Evolutionary conservation across 2,888 invertebrate genomes (phyloP).

Genomic region (Gastrophysa polygoni): DNA sequence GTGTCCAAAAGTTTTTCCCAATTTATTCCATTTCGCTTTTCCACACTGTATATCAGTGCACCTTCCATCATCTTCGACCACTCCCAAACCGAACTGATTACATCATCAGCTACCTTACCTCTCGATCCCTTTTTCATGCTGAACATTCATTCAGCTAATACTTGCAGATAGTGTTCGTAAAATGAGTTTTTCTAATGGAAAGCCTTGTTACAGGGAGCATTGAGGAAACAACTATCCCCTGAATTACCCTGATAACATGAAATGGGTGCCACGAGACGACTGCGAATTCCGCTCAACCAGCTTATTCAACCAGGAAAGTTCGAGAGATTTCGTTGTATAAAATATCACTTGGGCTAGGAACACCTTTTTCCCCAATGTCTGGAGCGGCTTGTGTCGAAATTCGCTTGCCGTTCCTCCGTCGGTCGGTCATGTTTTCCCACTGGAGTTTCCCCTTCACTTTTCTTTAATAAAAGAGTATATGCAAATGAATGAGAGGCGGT

Average conservation of each 20-base stretch:
- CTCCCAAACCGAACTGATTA: too few relatives aligned
- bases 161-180: conserved; percentile 9
- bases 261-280: conserved; percentile 54
- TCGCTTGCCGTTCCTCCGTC: conserved; percentile 25
- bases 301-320: conserved; percentile 43
- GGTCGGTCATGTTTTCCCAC: conserved; percentile 17
- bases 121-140: neutral
- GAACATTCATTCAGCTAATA: neutral
- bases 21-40: too few relatives aligned
- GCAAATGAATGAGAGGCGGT: conserved; percentile 53
- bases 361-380: conserved; percentile 18
- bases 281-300: conserved; percentile 54
- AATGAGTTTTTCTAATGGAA: conserved; percentile 51
- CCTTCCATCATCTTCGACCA: too few relatives aligned
- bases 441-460: conserved; percentile 27
- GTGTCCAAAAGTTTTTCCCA: too few relatives aligned
- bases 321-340: conserved; percentile 18
- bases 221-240: conserved; percentile 52
- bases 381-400: conserved; percentile 20
- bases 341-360: conserved; percentile 25
- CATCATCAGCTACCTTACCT: neutral
- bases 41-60: too few relatives aligned
- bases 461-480: conserved; percentile 53
- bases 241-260: conserved; percentile 56
- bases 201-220: conserved; percentile 52